Conservation (phyloP, 2,113 vertebrate species). For the Chrysochloris asiatica region DNA sequence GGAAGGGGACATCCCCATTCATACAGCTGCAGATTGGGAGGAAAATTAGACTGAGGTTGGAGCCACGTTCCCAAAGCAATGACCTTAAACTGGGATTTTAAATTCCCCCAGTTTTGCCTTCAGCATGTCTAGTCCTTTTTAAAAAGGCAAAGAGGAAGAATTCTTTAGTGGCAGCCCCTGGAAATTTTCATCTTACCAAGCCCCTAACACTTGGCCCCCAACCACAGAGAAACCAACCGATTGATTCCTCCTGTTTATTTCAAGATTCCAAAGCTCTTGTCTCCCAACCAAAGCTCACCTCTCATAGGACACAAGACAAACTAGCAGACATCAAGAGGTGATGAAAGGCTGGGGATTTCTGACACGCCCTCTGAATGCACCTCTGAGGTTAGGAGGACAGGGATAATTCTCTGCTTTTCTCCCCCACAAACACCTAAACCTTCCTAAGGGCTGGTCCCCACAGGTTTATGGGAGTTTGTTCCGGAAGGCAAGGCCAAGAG, state of each 20-base stretch:
- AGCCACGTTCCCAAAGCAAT: slow-evolving; percentile 1
- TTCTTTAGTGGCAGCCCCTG: neutral
- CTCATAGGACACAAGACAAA: neutral
- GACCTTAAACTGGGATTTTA: neutral
- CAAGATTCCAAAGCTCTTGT: slow-evolving; percentile 49
- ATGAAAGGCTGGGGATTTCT: neutral
- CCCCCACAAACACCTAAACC: slow-evolving; percentile 59
- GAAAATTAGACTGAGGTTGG: neutral
- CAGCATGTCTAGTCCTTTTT: neutral
- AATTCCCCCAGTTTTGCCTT: neutral
- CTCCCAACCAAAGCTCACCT: neutral
- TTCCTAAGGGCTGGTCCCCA: slow-evolving; percentile 71
- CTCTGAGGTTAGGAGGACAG: neutral
- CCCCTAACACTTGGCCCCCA: slow-evolving; percentile 8
- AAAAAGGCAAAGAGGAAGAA: neutral
- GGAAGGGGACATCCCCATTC: neutral
- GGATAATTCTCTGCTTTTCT: neutral
- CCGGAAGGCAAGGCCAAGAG: neutral
- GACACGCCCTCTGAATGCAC: neutral
- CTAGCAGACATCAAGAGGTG: neutral
- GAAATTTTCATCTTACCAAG: slow-evolving; percentile 36
- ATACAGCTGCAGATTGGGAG: neutral
- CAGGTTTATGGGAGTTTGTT: slow-evolving; percentile 67
- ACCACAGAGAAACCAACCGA: slow-evolving; percentile 3
- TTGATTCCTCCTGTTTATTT: slow-evolving; percentile 21